These are phyloP conservation scores for Drosophila ironensis DNA, from an alignment of 1,140 invertebrate genomes.

Conservation along the genomic window DNA sequence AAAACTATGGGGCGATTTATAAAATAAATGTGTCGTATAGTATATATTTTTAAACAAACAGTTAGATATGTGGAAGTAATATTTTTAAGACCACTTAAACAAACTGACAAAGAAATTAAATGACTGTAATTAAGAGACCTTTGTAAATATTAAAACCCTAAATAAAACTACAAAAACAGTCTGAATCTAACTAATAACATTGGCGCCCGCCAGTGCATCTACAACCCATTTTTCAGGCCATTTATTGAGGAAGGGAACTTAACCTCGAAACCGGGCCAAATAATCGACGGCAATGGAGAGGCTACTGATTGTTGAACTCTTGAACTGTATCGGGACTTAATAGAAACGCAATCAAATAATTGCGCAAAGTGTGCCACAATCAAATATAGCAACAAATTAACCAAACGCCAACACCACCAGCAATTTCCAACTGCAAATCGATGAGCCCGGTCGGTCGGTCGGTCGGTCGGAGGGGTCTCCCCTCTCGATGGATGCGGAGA, in stretches of 20 bases:
- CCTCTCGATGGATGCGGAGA: too few relatives aligned
- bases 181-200: too few relatives aligned
- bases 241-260: slow-evolving; percentile 18
- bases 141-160: too few relatives aligned
- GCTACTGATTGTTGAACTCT: slow-evolving; percentile 77
- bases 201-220: too few relatives aligned
- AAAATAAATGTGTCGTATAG: too few relatives aligned
- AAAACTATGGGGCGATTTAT: too few relatives aligned
- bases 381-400: slow-evolving; percentile 80
- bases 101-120: too few relatives aligned
- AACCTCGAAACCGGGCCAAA: slow-evolving; percentile 39
- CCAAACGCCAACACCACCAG: slow-evolving; percentile 62
- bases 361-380: slow-evolving; percentile 79
- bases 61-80: too few relatives aligned
- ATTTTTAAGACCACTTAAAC: too few relatives aligned
- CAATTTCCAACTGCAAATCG: slow-evolving; percentile 38
- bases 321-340: slow-evolving; percentile 77
- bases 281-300: slow-evolving; percentile 43
- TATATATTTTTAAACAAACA: too few relatives aligned
- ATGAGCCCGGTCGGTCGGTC: slow-evolving; percentile 7
- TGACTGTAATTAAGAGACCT: too few relatives aligned
- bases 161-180: too few relatives aligned
- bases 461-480: neutral
- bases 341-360: slow-evolving; percentile 80
- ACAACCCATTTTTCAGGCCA: neutral